Evolutionary conservation across 2,113 vertebrate genomes (phyloP).

Genomic region (Leptosomus discolor): DNA sequence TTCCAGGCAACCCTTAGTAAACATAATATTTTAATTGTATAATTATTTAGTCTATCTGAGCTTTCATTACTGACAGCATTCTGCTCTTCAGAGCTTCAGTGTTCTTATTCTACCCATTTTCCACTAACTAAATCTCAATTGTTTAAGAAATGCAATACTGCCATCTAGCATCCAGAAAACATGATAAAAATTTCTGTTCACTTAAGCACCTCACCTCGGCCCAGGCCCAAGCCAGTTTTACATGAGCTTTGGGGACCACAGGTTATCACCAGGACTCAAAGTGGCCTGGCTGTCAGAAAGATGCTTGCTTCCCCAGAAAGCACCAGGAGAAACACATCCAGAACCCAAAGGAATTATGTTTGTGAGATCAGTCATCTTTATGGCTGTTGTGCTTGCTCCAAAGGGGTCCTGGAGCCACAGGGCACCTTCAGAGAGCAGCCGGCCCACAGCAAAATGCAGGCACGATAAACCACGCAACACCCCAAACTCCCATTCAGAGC

Average conservation of each 20-base stretch:
- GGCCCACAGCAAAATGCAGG: neutral
- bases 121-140: neutral
- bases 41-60: neutral
- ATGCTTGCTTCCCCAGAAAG: neutral
- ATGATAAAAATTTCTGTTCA: neutral
- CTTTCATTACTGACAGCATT: neutral
- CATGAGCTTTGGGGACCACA: neutral
- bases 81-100: neutral
- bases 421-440: too few relatives aligned
- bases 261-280: neutral
- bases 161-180: conserved; percentile 47
- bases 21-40: conserved; percentile 7
- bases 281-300: neutral
- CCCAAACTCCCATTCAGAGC: neutral
- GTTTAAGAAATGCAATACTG: conserved; percentile 43
- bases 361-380: neutral
- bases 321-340: neutral
- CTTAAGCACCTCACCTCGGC: neutral
- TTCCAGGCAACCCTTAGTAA: neutral
- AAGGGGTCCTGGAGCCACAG: neutral
- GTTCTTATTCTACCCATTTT: neutral
- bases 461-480: neutral
- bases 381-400: neutral
- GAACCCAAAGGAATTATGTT: neutral
- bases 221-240: neutral